Base-by-base conservation (phyloP, 2,113 vertebrate genomes). In the Clinocottus analis region DNA sequence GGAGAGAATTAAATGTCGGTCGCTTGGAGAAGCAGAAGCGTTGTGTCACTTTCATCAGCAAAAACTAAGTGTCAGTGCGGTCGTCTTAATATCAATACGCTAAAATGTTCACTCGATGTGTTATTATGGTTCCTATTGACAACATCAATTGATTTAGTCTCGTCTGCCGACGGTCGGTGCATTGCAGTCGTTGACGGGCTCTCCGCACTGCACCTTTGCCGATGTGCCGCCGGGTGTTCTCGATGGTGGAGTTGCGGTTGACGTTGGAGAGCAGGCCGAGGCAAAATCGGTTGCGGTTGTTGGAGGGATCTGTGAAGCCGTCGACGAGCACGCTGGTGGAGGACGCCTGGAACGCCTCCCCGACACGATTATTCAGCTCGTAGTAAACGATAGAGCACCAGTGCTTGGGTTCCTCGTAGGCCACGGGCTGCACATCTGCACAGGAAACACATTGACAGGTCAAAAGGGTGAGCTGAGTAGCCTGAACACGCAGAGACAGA, bases 371-470 rank as follows among this genome's bases (percentile, higher is more conserved):
- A 91, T 99, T 99, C 86, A 99, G 96, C 96, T 99, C 98, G 2
- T 99, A 99, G 95, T 99, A 99, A 89, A 99, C 97, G 85, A 99
- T 99, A 60, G 97, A 99, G 93, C 98, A 99, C 98, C 98, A 99
- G 94, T 99, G 97, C 93, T 97, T 98, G 0, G 98, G 98, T 83
- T 99, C 98, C 77, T 98, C 96, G 0, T 99, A 99, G 63, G 98
- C 97, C 61, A 99, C 98, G 0, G 97, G 97, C 89, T 99, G 98
- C 53, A 99, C 97, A 93, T 99, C 98, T 98, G 93, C 17, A 87
- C 91, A 91, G 88, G 92, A 93, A 92, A 91, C 0, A 41, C 82
- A 86, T 82, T 72, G 72, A 74, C 16, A 53, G 71, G 85, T 87
- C 82, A 83, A 37, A 39, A 25, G 51, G 73, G 74, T 37, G 75